These are phyloP conservation scores for Caerostris darwini DNA, from an alignment of 1,140 invertebrate genomes.

Conservation along the genomic window DNA sequence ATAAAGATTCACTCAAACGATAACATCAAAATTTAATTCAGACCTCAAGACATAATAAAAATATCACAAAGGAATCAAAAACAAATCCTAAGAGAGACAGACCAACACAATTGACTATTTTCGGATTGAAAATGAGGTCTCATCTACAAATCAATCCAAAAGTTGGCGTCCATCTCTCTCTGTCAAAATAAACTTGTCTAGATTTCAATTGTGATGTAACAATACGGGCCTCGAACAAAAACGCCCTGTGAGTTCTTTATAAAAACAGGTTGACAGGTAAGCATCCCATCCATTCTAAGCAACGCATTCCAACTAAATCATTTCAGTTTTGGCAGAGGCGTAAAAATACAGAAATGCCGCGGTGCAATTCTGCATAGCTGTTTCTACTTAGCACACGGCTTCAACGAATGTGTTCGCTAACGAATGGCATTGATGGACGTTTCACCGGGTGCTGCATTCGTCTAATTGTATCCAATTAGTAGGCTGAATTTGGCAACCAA, in stretches of 20 bases:
- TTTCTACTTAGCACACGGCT: conserved; percentile 17
- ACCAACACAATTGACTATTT: not conserved
- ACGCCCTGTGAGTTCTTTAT: not conserved
- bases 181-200: not conserved
- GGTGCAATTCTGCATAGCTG: not conserved
- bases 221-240: not conserved
- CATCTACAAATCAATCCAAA: not conserved
- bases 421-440: conserved; percentile 46
- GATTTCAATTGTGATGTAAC: conserved; percentile 20
- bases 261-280: conserved; percentile 40
- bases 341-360: conserved; percentile 2
- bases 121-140: conserved; percentile 7
- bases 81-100: not conserved
- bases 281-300: not conserved
- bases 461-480: conserved; percentile 75
- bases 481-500: conserved; percentile 57
- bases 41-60: not conserved
- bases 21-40: no score
- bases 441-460: conserved; percentile 26
- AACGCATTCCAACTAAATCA: not conserved
- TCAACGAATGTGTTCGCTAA: not conserved
- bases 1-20: no score
- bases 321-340: conserved; percentile 40
- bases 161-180: not conserved
- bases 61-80: not conserved